Evolutionary conservation across 2,113 vertebrate species (phyloP), one percentile per base, ranked within the genome.

Genomic region (Anolis carolinensis): DNA sequence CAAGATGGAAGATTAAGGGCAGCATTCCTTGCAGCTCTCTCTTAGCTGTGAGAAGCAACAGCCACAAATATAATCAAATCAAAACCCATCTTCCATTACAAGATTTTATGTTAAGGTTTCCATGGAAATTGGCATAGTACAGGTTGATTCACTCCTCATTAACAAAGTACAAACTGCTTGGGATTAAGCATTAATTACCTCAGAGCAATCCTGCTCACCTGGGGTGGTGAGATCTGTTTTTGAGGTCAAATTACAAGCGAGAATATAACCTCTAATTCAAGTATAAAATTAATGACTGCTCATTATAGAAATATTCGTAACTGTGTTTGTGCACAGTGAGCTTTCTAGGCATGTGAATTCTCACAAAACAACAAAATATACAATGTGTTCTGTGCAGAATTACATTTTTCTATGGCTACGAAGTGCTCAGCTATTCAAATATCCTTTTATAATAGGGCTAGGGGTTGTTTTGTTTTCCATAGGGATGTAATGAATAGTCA

Each of bases 331-430:
- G 27, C 30, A 50, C 68, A 84, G 7, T 44, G 30, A 1, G 36
- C 82, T 90, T 91, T 90, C 86, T 79, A 39, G 70, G 23, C 74
- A 76, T 84, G 86, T 93, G 85, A 0, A 16, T 78, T 9, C 34
- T 77, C 89, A 5, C 36, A 55, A 84, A 50, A 27, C 36, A 71
- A 44, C 77, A 13, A 59, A 4, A 10, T 73, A 44, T 5, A 44
- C 39, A 2, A 44, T 44, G 39, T 92, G 62, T 36, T 13, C 59
- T 50, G 75, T 20, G 65, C 6, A 52, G 91, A 48, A 36, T 87
- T 86, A 21, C 59, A 82, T 85, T 90, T 59, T 88, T 79, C 84
- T 65, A 70, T 50, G 2, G 25, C 83, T 72, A 65, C 73, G 4
- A 90, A 72, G 44, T 90, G 27, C n/a, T 13, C 39, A 20, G 23